phyloP scores from a whole-genome alignment of 2,888 invertebrate genomes.

The Esperia sulphurella region DNA sequence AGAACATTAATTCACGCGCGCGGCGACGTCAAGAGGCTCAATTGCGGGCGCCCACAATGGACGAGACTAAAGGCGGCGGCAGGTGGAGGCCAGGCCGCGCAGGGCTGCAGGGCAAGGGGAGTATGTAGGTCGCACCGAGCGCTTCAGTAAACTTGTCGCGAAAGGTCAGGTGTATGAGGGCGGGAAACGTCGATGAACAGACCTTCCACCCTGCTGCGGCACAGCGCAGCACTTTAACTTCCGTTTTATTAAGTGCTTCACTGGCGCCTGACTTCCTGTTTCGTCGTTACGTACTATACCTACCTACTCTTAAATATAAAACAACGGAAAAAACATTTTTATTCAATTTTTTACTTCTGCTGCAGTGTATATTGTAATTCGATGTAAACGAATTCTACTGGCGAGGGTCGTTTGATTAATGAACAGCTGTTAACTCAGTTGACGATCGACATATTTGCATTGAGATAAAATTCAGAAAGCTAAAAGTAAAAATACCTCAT shows the following conservation, averaged over 20 bases:
- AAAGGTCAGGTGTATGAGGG: conserved; percentile 78
- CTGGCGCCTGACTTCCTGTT: conserved; percentile 50
- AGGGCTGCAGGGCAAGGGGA: conserved; percentile 40
- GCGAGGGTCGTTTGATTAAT: conserved; percentile 44
- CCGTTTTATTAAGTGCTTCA: conserved; percentile 59
- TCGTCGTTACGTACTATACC: conserved; percentile 15
- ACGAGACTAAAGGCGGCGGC: conserved; percentile 16
- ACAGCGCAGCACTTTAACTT: conserved; percentile 52
- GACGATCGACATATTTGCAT: conserved; percentile 37
- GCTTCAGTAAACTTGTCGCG: conserved; percentile 73
- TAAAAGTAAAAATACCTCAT: conserved; percentile 83
- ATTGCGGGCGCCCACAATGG: conserved; percentile 60
- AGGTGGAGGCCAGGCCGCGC: conserved; percentile 14
- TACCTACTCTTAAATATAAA: background rate
- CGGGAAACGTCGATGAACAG: conserved; percentile 68
- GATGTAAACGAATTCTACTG: conserved; percentile 47
- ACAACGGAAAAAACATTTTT: conserved; percentile 28
- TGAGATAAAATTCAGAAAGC: conserved; percentile 27
- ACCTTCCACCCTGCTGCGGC: conserved; percentile 37
- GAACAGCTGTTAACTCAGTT: conserved; percentile 38
- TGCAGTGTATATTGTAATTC: conserved; percentile 48
- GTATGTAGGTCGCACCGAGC: conserved; percentile 71
- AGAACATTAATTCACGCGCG: conserved; percentile 55
- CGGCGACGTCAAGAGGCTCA: conserved; percentile 51
- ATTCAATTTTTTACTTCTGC: conserved; percentile 27